Evolutionary conservation across 2,797 vertebrate species (phyloP).

Genomic region (Buphagus erythrorhynchus): DNA sequence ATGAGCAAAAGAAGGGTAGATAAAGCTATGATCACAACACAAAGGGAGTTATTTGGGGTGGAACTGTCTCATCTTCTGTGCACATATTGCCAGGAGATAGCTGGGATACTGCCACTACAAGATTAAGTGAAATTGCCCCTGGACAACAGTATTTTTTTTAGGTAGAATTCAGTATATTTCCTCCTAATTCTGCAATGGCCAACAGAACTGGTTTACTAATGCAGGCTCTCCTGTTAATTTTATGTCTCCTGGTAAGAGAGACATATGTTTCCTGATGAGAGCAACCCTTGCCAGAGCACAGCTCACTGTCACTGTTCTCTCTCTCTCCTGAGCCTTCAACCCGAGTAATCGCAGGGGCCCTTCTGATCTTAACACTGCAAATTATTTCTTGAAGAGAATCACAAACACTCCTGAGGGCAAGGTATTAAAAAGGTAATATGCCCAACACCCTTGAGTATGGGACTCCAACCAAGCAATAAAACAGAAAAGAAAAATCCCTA

Average conservation of each 20-base stretch:
- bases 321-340: neutral
- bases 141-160: neutral
- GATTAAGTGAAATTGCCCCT: neutral
- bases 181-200: neutral
- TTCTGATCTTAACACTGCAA: neutral
- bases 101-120: neutral
- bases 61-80: neutral
- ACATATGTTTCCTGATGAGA: neutral
- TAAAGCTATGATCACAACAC: neutral
- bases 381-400: neutral
- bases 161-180: neutral
- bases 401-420: neutral
- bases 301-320: neutral
- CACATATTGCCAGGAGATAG: neutral
- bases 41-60: neutral
- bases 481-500: neutral
- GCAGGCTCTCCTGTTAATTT: neutral
- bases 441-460: neutral
- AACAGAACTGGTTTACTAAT: neutral
- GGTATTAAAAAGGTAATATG: neutral
- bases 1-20: neutral
- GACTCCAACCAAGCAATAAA: neutral
- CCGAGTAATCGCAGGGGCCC: fast-evolving
- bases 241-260: neutral
- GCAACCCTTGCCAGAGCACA: neutral